phyloP scores from a whole-genome alignment of 53 echinoderm and acorn worm species.

The Mesocentrotus franciscanus region DNA sequence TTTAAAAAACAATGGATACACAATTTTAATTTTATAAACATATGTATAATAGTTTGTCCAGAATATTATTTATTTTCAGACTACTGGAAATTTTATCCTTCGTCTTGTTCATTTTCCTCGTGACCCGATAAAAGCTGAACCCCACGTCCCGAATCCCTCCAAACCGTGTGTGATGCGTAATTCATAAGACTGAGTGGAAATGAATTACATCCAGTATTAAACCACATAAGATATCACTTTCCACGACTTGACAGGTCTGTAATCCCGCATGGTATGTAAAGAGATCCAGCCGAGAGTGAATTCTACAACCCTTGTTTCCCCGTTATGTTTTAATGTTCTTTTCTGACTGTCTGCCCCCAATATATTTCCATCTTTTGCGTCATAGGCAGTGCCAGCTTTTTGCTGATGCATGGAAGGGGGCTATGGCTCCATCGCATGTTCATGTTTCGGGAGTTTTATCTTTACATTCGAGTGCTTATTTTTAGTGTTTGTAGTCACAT shows the following conservation, averaged over 20 bases:
- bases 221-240: slow-evolving; percentile 20
- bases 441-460: no score
- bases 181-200: slow-evolving; percentile 33
- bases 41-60: no score
- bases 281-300: neutral
- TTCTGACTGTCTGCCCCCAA: neutral
- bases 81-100: neutral
- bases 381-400: neutral
- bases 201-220: slow-evolving; percentile 43
- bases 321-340: neutral
- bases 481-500: no score
- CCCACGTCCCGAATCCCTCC: neutral
- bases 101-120: neutral
- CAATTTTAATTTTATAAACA: no score
- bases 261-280: slow-evolving; percentile 43
- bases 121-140: slow-evolving; percentile 38
- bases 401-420: no score
- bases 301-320: neutral
- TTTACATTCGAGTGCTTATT: no score
- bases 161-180: slow-evolving; percentile 2
- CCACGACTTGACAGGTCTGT: slow-evolving; percentile 2
- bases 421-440: no score
- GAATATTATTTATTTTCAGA: no score
- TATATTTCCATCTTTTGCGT: neutral
- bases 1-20: no score